Evolutionary conservation across 2,797 vertebrate genomes (phyloP).

Genomic region (Karalla daura): DNA sequence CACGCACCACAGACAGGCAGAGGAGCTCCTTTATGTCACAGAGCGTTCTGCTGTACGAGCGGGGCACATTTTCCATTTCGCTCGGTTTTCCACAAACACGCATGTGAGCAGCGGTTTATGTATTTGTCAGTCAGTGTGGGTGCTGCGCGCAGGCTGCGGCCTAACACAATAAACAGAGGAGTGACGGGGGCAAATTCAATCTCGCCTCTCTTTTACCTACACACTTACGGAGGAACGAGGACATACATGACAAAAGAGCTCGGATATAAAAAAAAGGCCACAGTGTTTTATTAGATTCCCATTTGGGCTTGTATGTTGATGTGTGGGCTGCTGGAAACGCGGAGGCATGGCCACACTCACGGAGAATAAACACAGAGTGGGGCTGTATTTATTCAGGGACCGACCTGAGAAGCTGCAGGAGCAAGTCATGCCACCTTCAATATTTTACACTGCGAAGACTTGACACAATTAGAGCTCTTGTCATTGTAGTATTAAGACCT

Average conservation of each 20-base stretch:
- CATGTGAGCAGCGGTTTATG: slow-evolving; percentile 50
- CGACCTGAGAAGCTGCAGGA: background rate
- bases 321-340: background rate
- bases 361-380: background rate
- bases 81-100: slow-evolving; percentile 33
- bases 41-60: slow-evolving; percentile 7
- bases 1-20: slow-evolving; percentile 14
- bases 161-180: slow-evolving; percentile 59
- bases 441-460: background rate
- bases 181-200: slow-evolving; percentile 56
- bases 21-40: slow-evolving; percentile 29
- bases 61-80: slow-evolving; percentile 25
- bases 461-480: background rate
- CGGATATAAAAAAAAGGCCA: slow-evolving; percentile 29
- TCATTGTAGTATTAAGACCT: background rate
- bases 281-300: slow-evolving; percentile 46
- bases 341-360: background rate
- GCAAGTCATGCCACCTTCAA: background rate
- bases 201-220: slow-evolving; percentile 57
- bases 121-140: slow-evolving; percentile 51
- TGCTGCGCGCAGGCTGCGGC: slow-evolving; percentile 24
- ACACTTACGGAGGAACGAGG: slow-evolving; percentile 51
- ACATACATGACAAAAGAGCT: slow-evolving; percentile 47
- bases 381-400: background rate
- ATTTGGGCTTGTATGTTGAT: slow-evolving; percentile 13